These are phyloP conservation scores for Oncorhynchus mykiss DNA, from an alignment of 2,113 vertebrate genomes.

Conservation along the genomic window DNA sequence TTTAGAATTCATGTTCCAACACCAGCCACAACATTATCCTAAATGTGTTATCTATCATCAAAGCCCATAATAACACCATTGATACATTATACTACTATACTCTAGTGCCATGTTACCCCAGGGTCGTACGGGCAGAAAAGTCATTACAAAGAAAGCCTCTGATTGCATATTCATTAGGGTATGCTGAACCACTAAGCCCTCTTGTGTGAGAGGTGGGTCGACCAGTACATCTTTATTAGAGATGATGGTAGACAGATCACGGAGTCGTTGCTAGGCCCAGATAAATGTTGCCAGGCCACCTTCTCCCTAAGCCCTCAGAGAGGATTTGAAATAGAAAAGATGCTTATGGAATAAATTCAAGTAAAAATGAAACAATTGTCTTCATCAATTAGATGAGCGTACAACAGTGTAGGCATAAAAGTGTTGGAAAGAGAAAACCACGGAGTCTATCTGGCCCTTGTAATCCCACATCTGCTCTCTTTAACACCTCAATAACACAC, in stretches of 20 bases:
- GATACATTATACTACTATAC: not conserved
- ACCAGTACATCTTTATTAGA: slow-evolving; percentile 53
- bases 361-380: not conserved
- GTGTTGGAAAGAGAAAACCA: too few relatives aligned
- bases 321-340: slow-evolving; percentile 24
- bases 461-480: too few relatives aligned
- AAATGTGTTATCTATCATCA: not conserved
- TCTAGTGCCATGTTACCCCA: slow-evolving; percentile 20
- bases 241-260: slow-evolving; percentile 44
- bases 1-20: not conserved
- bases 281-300: slow-evolving; percentile 13
- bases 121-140: slow-evolving; percentile 17
- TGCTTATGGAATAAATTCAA: not conserved
- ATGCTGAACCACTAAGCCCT: slow-evolving; percentile 43
- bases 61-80: not conserved
- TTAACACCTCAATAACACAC: too few relatives aligned
- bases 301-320: slow-evolving; percentile 9
- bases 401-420: too few relatives aligned
- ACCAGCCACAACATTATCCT: not conserved
- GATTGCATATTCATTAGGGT: slow-evolving; percentile 16
- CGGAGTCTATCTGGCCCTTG: too few relatives aligned
- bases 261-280: not conserved
- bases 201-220: slow-evolving; percentile 36
- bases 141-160: slow-evolving; percentile 26
- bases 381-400: too few relatives aligned